Base-by-base conservation (phyloP, 1,140 invertebrate species). In the Papilio machaon region DNA sequence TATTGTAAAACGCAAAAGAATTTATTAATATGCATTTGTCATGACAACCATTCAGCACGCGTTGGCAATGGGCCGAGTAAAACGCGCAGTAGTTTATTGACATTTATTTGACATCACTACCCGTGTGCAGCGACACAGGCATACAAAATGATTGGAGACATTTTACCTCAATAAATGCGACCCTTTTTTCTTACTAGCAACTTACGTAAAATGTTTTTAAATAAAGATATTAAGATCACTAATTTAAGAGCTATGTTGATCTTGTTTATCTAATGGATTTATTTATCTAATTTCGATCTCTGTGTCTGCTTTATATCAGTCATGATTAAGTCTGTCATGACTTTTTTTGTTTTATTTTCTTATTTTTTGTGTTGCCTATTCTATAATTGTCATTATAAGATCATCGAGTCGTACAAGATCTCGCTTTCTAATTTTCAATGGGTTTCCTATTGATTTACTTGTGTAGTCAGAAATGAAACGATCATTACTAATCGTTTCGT, bases 401-500 rank as follows among this genome's bases (percentile, higher is more conserved):
- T 15, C 6, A 9, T 64, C 19, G 9, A 2, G 19, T 30, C 19
- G 3, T 64, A 30, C 58, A 64, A 3, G 58, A 9, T n/a, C 23
- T 3, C 0, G 2, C 8, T 11, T 64, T 64, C 19, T 19, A 19
- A n/a, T 30, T 19, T 60, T 64, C 64, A 38, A 81, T 76, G 64
- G 52, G n/a, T 64, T 64, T 2, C 8, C 52, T 54, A 54, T 54
- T 64, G 8, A 15, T 64, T 19, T 64, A 64, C 6, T n/a, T 19
- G 8, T 64, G 58, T 23, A 11, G 4, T 3, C 11, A 58, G 1
- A 58, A 7, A 58, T 58, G 10, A 30, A 64, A 30, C 13, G 38
- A 38, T 38, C 4, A 38, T 64, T 38, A 86, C 88, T 87, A 52
- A 84, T 54, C 1, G 15, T 80, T 87, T 85, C 81, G 8, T 17